A percentile compares a stretch with the other conserved stretches of the same genome.
Evolutionary conservation across 2,888 invertebrate genomes (phyloP).

Genomic region (Torymus tubicola): DNA sequence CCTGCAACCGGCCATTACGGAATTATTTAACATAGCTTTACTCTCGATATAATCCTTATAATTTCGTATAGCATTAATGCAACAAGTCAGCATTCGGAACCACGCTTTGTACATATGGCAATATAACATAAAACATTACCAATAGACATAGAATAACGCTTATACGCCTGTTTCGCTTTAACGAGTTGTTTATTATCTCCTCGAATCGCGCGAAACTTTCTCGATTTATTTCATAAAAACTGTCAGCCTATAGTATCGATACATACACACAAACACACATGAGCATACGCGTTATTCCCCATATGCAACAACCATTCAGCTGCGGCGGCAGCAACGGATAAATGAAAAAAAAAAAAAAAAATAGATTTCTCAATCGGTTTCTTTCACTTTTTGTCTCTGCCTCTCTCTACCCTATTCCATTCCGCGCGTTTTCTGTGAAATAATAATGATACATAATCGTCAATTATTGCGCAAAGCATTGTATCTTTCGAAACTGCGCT

Average conservation of each 20-base stretch:
- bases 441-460: conserved; percentile 40
- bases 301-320: no score
- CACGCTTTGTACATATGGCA: no score
- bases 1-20: no score
- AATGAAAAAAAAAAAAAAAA: conserved; percentile 19
- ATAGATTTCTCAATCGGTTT: conserved; percentile 31
- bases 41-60: no score
- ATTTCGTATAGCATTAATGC: no score
- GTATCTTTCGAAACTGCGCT: conserved; percentile 22
- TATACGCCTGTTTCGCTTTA: background rate
- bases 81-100: no score
- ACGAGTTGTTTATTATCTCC: background rate
- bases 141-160: no score
- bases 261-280: background rate
- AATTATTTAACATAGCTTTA: no score
- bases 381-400: conserved; percentile 23
- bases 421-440: conserved; percentile 1
- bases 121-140: no score
- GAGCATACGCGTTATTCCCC: background rate
- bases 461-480: conserved; percentile 31
- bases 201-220: conserved; percentile 2
- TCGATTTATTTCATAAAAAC: conserved; percentile 1
- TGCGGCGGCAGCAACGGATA: background rate
- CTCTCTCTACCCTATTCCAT: conserved; percentile 3
- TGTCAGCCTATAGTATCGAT: background rate